Evolutionary conservation across 2,888 invertebrate species (phyloP).

Genomic region (Caenorhabditis sp.): DNA sequence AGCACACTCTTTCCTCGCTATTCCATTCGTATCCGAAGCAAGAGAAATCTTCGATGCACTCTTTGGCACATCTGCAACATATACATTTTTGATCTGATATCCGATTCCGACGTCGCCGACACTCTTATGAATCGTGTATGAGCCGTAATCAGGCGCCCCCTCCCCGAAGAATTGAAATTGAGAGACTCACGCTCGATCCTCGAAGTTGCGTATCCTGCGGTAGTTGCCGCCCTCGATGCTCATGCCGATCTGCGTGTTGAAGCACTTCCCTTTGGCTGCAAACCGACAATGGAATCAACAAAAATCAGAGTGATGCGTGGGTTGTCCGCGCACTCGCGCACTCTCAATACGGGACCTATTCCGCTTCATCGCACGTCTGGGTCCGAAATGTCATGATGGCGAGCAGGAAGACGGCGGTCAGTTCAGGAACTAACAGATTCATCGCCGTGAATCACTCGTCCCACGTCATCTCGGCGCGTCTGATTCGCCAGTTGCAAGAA

Average conservation of each 20-base stretch:
- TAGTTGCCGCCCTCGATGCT: constrained; percentile 62
- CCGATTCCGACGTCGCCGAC: constrained; percentile 32
- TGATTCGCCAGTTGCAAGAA: constrained; percentile 19
- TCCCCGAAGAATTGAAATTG: constrained; percentile 10
- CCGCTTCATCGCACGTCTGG: constrained; percentile 41
- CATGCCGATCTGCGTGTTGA: constrained; percentile 60
- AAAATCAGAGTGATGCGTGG: constrained; percentile 34
- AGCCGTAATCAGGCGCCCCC: constrained; percentile 29
- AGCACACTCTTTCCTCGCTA: constrained; percentile 47
- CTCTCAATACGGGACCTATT: constrained; percentile 11
- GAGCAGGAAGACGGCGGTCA: constrained; percentile 34
- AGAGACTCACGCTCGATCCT: constrained; percentile 46
- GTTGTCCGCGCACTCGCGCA: constrained; percentile 24
- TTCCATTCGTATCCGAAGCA: constrained; percentile 63
- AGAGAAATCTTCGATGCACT: constrained; percentile 62
- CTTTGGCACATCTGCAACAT: constrained; percentile 54
- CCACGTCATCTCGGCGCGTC: constrained; percentile 13
- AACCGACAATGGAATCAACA: constrained; percentile 47
- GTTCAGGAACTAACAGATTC: constrained; percentile 49
- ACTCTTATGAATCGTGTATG: constrained; percentile 46
- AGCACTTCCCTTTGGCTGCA: constrained; percentile 59
- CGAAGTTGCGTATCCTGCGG: constrained; percentile 50
- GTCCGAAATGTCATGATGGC: constrained; percentile 45
- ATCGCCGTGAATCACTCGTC: constrained; percentile 25
- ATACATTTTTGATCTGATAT: constrained; percentile 49